phyloP scores from a whole-genome alignment of 2,113 vertebrate species.

The Lepisosteus oculatus region DNA sequence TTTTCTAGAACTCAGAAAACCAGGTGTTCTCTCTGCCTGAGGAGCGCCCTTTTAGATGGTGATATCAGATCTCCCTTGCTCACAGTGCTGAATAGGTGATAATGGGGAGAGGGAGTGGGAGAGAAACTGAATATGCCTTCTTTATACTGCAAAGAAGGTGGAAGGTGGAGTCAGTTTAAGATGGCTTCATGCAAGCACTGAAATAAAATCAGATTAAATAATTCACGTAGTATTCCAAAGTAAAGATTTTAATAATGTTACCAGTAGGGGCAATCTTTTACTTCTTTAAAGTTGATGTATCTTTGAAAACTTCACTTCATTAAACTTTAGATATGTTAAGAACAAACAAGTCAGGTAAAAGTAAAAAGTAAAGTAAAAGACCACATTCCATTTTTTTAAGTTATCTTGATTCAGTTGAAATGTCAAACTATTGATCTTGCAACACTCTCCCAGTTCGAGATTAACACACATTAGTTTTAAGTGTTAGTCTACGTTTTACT shows the following conservation, averaged over 20 bases:
- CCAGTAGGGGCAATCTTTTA: not conserved
- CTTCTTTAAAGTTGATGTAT: too few relatives aligned
- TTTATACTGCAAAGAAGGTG: constrained; percentile 62
- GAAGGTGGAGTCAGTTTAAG: constrained; percentile 70
- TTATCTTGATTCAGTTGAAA: too few relatives aligned
- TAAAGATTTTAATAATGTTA: not conserved
- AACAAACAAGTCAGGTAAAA: not conserved
- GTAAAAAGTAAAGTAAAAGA: too few relatives aligned
- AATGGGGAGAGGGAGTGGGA: constrained; percentile 28
- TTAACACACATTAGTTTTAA: too few relatives aligned
- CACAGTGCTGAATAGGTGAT: constrained; percentile 40
- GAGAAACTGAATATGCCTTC: constrained; percentile 57
- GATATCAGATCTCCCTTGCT: constrained; percentile 58
- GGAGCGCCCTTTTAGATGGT: constrained; percentile 43
- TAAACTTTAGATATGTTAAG: constrained; percentile 1
- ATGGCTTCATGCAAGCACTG: constrained; percentile 51
- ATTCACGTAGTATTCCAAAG: not conserved
- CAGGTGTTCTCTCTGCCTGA: constrained; percentile 38
- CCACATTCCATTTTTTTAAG: too few relatives aligned
- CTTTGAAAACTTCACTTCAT: not conserved
- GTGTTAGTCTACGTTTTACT: too few relatives aligned
- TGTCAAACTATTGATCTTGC: too few relatives aligned
- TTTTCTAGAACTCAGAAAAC: not conserved
- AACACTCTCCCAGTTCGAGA: too few relatives aligned
- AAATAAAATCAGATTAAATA: constrained; percentile 22